Evolutionary conservation across 2,888 invertebrate genomes (phyloP).

Genomic region (Tricholauxania praeusta): DNA sequence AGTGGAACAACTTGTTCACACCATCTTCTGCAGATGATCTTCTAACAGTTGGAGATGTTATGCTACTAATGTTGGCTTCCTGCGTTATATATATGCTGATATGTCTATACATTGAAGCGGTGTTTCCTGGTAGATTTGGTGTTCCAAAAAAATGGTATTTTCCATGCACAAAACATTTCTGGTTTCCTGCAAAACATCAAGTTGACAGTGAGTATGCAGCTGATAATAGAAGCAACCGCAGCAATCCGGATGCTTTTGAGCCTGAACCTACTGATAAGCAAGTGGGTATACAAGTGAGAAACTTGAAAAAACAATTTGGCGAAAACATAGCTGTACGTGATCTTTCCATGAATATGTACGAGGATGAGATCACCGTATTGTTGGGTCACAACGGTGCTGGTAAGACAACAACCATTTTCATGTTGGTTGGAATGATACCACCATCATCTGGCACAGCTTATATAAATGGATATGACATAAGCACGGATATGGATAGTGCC

Average conservation of each 20-base stretch:
- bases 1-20: conserved; percentile 70
- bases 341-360: conserved; percentile 81
- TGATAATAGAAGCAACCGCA: conserved; percentile 12
- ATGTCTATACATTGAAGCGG: conserved; percentile 85
- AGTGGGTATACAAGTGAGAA: conserved; percentile 70
- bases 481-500: conserved; percentile 72
- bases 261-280: conserved; percentile 59
- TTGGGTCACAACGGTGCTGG: conserved; percentile 85
- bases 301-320: conserved; percentile 74
- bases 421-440: conserved; percentile 83
- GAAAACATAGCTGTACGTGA: conserved; percentile 73
- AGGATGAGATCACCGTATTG: conserved; percentile 86
- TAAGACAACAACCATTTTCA: conserved; percentile 91
- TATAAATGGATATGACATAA: conserved; percentile 78
- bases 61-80: conserved; percentile 73
- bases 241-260: conserved; percentile 32
- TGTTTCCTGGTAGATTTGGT: conserved; percentile 86
- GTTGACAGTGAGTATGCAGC: conserved; percentile 17
- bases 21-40: conserved; percentile 75
- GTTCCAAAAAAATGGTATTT: conserved; percentile 86
- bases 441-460: conserved; percentile 76
- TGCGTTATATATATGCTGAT: conserved; percentile 73
- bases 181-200: conserved; percentile 57
- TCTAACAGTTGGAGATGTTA: conserved; percentile 76
- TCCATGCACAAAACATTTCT: conserved; percentile 72